Evolutionary conservation across 2,797 vertebrate genomes (phyloP).

Genomic region (Halcyon leucocephala): DNA sequence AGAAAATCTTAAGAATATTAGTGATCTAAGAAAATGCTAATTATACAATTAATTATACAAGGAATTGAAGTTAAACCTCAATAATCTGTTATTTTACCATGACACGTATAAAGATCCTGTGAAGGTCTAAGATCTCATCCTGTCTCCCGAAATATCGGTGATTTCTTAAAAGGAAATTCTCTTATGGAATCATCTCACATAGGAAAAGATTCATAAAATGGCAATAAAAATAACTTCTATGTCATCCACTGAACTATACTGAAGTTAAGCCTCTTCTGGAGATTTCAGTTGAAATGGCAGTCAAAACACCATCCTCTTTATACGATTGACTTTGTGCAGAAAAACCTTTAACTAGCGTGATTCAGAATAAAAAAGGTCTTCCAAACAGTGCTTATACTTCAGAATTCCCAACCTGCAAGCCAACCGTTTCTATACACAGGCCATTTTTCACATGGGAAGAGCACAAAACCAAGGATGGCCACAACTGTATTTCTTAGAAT

Average conservation of each 20-base stretch:
- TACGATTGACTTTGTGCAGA: not conserved
- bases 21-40: not conserved
- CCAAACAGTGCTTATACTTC: not conserved
- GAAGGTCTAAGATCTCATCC: not conserved
- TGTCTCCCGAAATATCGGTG: not conserved
- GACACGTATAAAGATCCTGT: not conserved
- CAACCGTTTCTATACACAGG: not conserved
- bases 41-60: not conserved
- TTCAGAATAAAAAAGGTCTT: not conserved
- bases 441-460: not conserved
- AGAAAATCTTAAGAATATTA: not conserved
- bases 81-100: not conserved
- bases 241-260: not conserved
- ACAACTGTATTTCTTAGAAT: not conserved
- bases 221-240: not conserved
- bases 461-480: not conserved
- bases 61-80: not conserved
- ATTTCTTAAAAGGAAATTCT: not conserved
- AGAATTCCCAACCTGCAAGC: not conserved
- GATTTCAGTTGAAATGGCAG: not conserved
- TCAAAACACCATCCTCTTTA: not conserved
- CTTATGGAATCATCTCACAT: not conserved
- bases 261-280: not conserved
- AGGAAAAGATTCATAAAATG: not conserved
- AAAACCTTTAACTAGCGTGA: not conserved